phyloP scores from a whole-genome alignment of 2,113 vertebrate species.

The Sinocyclocheilus rhinocerous region DNA sequence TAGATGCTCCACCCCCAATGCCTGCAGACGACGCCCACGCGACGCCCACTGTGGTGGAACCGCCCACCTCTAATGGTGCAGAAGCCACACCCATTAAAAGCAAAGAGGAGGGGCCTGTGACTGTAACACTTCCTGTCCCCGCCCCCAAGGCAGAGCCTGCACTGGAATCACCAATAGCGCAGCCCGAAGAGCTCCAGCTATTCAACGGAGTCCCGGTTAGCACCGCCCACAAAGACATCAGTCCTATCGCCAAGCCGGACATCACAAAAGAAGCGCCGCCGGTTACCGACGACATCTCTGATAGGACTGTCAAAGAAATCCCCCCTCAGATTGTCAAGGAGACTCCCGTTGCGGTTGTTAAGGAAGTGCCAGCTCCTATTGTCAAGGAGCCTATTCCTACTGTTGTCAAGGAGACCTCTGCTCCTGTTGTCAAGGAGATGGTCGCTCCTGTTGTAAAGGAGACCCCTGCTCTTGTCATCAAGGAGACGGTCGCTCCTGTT shows the following conservation, averaged over 20 bases:
- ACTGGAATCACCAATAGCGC: too few relatives aligned
- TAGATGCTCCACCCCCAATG: too few relatives aligned
- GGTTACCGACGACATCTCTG: conserved; percentile 2
- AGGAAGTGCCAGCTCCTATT: conserved; percentile 16
- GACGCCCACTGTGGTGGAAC: too few relatives aligned
- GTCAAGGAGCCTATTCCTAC: conserved; percentile 39
- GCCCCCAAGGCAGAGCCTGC: too few relatives aligned
- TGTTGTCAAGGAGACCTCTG: conserved; percentile 24
- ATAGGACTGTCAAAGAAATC: conserved; percentile 39
- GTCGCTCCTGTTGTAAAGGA: background rate
- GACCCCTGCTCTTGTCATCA: background rate
- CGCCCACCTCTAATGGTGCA: too few relatives aligned
- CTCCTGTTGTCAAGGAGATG: background rate
- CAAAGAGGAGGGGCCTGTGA: too few relatives aligned
- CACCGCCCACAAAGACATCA: conserved; percentile 77
- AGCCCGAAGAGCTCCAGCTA: too few relatives aligned
- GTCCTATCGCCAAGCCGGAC: conserved; percentile 88
- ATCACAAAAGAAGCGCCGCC: conserved; percentile 58
- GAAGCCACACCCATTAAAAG: too few relatives aligned
- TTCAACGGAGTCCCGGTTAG: too few relatives aligned
- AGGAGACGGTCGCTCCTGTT: background rate
- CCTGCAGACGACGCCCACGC: too few relatives aligned
- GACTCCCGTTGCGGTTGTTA: background rate
- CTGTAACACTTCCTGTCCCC: too few relatives aligned
- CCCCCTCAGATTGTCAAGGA: background rate